Evolutionary conservation across 2,113 vertebrate genomes (phyloP).

Genomic region (Xyrauchen texanus): DNA sequence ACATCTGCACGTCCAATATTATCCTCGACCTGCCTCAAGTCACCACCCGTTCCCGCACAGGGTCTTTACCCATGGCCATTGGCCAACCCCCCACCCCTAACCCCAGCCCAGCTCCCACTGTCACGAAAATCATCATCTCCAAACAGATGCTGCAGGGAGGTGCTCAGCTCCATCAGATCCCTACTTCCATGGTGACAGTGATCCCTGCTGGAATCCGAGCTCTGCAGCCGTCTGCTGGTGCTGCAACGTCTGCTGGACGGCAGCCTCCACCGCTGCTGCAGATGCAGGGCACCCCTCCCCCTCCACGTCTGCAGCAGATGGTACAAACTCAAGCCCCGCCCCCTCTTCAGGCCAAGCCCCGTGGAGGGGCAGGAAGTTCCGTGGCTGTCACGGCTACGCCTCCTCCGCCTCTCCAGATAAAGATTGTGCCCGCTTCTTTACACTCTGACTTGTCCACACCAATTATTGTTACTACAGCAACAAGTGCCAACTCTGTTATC

Average conservation of each 20-base stretch:
- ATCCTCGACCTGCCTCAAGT: constrained; percentile 76
- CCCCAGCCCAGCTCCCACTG: constrained; percentile 59
- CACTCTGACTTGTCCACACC: constrained; percentile 66
- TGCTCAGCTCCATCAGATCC: constrained; percentile 62
- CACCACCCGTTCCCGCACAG: constrained; percentile 74
- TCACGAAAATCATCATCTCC: constrained; percentile 88
- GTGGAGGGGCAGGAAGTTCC: constrained; percentile 59
- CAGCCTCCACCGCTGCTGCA: constrained; percentile 86
- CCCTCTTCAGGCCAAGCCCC: constrained; percentile 75
- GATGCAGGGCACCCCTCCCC: constrained; percentile 78
- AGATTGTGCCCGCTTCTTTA: constrained; percentile 74
- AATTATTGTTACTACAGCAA: constrained; percentile 61
- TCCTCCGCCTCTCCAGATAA: constrained; percentile 86
- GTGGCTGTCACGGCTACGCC: constrained; percentile 63
- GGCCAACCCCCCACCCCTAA: constrained; percentile 54
- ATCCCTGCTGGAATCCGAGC: constrained; percentile 77
- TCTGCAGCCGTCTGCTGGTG: constrained; percentile 58
- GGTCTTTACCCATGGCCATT: constrained; percentile 66
- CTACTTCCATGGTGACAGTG: constrained; percentile 80
- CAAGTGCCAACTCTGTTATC: constrained; percentile 60
- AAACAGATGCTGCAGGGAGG: constrained; percentile 77
- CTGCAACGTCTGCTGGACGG: constrained; percentile 60
- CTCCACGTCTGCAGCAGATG: constrained; percentile 78
- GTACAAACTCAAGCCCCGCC: constrained; percentile 73
- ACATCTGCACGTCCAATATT: constrained; percentile 81